Evolutionary conservation across 2,888 invertebrate species (phyloP).

Genomic region (Caenorhabditis sinica): DNA sequence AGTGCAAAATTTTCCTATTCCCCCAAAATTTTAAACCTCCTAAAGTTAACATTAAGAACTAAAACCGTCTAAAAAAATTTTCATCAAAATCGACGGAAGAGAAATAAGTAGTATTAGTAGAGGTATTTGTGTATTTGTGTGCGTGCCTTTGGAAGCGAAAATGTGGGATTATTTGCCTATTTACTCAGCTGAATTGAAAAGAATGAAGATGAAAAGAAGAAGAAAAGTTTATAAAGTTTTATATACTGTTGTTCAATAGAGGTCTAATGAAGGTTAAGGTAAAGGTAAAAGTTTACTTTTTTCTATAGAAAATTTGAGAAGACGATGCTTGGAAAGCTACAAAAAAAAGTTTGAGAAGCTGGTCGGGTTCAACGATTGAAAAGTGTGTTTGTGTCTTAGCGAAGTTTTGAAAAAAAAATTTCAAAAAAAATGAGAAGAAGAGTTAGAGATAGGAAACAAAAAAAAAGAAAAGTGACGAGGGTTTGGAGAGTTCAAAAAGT

Average conservation of each 20-base stretch:
- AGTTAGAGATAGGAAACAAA: not conserved
- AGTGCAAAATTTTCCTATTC: not conserved
- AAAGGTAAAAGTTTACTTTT: not conserved
- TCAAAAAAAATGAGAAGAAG: not conserved
- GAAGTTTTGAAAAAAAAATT: not conserved
- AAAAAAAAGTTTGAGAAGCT: too few species aligned
- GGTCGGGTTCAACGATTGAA: not conserved
- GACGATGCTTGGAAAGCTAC: not conserved
- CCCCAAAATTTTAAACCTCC: not conserved
- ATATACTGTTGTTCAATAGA: conserved; percentile 26
- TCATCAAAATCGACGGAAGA: conserved; percentile 10
- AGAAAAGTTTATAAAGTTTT: conserved; percentile 5
- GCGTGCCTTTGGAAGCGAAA: not conserved
- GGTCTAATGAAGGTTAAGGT: not conserved
- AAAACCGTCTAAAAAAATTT: not conserved
- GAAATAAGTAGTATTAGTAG: conserved; percentile 36
- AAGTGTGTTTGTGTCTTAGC: too few species aligned
- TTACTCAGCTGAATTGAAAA: conserved; percentile 38
- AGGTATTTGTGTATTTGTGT: conserved; percentile 28
- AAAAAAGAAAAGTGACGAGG: not conserved
- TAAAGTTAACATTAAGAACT: conserved; percentile 1
- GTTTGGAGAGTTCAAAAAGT: conserved; percentile 14
- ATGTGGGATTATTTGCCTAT: conserved; percentile 24
- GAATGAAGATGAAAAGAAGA: not conserved
- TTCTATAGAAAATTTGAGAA: not conserved